Percentiles rank a stretch among this genome's conserved stretches.
Conservation (phyloP, 2,888 invertebrate genomes). For the Drosophila yooni region DNA sequence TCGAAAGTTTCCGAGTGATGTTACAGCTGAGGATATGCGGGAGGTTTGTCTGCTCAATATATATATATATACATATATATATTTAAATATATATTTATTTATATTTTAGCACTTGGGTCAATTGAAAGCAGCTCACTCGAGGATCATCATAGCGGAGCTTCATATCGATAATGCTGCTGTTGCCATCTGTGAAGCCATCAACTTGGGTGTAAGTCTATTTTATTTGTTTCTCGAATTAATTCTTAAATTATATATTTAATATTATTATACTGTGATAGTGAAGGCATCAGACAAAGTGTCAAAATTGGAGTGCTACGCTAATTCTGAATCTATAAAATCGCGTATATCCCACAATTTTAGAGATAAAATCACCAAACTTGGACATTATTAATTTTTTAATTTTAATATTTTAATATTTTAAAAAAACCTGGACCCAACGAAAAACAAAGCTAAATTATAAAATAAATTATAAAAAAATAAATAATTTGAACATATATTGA, state of each 20-base stretch:
- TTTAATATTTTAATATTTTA: neutral
- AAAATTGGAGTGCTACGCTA: neutral
- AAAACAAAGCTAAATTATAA: neutral
- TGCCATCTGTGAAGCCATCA: slow-evolving; percentile 92
- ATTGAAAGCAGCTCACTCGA: slow-evolving; percentile 88
- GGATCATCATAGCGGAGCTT: slow-evolving; percentile 92
- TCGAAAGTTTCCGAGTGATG: slow-evolving; percentile 88
- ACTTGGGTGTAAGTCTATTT: slow-evolving; percentile 70
- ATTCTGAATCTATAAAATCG: neutral
- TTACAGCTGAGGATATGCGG: slow-evolving; percentile 26
- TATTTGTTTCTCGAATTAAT: neutral
- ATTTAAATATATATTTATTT: neutral
- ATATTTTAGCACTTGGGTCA: slow-evolving; percentile 87
- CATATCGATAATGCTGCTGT: slow-evolving; percentile 90
- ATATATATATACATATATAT: no score
- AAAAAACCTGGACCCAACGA: neutral
- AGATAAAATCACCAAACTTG: neutral
- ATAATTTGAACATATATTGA: neutral
- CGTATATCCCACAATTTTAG: neutral
- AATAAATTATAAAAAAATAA: neutral
- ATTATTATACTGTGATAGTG: neutral
- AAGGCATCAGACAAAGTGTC: neutral
- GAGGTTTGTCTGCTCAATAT: slow-evolving; percentile 36
- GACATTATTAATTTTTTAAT: neutral
- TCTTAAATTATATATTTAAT: neutral